Evolutionary conservation across 2,113 vertebrate species (phyloP).

Genomic region (Vicugna pacos): DNA sequence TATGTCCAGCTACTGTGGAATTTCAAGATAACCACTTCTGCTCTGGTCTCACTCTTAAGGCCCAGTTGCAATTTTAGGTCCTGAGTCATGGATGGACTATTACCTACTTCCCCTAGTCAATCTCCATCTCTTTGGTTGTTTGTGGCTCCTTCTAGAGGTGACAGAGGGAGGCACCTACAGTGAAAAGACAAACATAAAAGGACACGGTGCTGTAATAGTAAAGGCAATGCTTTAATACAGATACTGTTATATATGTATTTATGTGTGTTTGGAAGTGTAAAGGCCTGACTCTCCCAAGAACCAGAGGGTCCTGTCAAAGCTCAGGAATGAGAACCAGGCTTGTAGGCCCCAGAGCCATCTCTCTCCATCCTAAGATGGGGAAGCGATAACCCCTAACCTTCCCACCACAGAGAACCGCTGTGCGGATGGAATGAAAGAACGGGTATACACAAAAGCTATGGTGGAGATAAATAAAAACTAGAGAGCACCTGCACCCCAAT

Average conservation of each 20-base stretch:
- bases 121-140: background rate
- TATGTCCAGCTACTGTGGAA: background rate
- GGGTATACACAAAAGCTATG: background rate
- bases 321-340: background rate
- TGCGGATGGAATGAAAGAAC: background rate
- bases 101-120: background rate
- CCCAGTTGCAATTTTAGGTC: background rate
- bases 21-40: slow-evolving; percentile 17
- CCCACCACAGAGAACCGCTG: background rate
- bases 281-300: background rate
- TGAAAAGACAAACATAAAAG: background rate
- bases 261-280: background rate
- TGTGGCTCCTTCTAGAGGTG: background rate
- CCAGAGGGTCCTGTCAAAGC: background rate
- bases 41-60: background rate
- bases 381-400: background rate
- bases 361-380: background rate
- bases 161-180: background rate
- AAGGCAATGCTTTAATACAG: background rate
- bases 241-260: too few relatives aligned
- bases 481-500: background rate
- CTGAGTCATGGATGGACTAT: background rate
- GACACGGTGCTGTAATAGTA: background rate
- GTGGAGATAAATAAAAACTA: background rate
- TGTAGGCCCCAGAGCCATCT: background rate